Evolutionary conservation across 92 coral and sea anemone species (phyloP).

Genomic region (Paragorgia papillata): DNA sequence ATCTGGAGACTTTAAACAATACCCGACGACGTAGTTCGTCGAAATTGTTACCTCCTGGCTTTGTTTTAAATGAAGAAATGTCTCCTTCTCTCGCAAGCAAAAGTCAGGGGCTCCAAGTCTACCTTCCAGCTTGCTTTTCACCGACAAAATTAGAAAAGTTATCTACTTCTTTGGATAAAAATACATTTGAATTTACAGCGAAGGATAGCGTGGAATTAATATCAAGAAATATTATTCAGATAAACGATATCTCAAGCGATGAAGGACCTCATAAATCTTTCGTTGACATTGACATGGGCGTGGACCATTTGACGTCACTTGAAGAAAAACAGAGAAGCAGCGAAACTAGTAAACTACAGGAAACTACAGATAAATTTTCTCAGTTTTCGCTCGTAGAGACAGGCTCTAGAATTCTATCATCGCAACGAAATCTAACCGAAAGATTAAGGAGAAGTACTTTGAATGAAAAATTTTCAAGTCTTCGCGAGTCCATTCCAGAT

Average conservation of each 20-base stretch:
- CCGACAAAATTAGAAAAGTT: constrained; percentile 18
- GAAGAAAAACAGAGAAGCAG: neutral
- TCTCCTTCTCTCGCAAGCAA: constrained; percentile 12
- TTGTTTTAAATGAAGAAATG: constrained; percentile 18
- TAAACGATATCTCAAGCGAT: neutral
- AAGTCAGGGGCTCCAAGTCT: constrained; percentile 11
- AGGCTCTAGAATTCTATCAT: neutral
- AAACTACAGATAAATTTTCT: constrained; percentile 1
- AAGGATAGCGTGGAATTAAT: neutral
- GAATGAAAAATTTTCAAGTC: constrained; percentile 50
- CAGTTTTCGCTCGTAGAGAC: constrained; percentile 1
- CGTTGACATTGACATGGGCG: neutral
- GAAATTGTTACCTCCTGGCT: constrained; percentile 17
- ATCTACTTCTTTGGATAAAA: constrained; percentile 2
- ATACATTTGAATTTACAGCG: constrained; percentile 8
- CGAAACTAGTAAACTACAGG: neutral
- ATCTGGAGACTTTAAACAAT: constrained; percentile 30
- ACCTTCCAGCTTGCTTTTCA: constrained; percentile 19
- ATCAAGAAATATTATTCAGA: too few species aligned
- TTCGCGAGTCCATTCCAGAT: constrained; percentile 45
- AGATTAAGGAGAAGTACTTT: constrained; percentile 51
- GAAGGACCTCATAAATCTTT: neutral
- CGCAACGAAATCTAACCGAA: constrained; percentile 52
- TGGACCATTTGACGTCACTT: neutral
- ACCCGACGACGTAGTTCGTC: constrained; percentile 33